These are phyloP conservation scores for Drosophila burlai DNA, from an alignment of 1,140 invertebrate species.

Conservation along the genomic window DNA sequence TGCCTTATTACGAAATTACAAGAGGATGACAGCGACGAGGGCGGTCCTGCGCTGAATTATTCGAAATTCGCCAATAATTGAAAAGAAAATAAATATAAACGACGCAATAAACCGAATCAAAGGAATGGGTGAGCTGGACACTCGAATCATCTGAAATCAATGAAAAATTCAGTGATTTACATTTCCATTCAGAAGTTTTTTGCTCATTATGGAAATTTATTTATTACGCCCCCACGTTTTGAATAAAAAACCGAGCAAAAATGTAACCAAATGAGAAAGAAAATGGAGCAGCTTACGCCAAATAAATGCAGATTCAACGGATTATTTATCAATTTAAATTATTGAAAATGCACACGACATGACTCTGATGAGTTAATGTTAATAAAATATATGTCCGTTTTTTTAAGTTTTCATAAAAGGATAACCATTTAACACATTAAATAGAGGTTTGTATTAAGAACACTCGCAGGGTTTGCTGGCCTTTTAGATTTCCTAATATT, in stretches of 20 bases:
- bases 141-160: slow-evolving; percentile 37
- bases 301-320: slow-evolving; percentile 20
- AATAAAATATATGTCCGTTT: neutral
- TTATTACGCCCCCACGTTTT: slow-evolving; percentile 18
- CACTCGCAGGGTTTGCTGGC: too few species aligned
- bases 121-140: slow-evolving; percentile 13
- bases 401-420: neutral
- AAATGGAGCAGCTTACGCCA: slow-evolving; percentile 14
- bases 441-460: neutral
- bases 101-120: neutral
- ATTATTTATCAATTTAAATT: slow-evolving; percentile 10
- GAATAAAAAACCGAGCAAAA: slow-evolving; percentile 16
- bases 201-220: slow-evolving; percentile 44
- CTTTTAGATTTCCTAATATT: too few species aligned
- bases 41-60: slow-evolving; percentile 63
- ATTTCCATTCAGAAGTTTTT: slow-evolving; percentile 23
- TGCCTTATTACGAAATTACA: slow-evolving; percentile 79
- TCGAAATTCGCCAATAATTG: slow-evolving; percentile 64
- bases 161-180: slow-evolving; percentile 37
- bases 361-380: neutral
- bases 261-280: neutral
- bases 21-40: slow-evolving; percentile 60
- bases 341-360: slow-evolving; percentile 9
- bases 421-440: neutral
- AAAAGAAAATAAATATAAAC: slow-evolving; percentile 31